phyloP scores from a whole-genome alignment of 2,797 vertebrate species.

The Eospalax fontanierii region DNA sequence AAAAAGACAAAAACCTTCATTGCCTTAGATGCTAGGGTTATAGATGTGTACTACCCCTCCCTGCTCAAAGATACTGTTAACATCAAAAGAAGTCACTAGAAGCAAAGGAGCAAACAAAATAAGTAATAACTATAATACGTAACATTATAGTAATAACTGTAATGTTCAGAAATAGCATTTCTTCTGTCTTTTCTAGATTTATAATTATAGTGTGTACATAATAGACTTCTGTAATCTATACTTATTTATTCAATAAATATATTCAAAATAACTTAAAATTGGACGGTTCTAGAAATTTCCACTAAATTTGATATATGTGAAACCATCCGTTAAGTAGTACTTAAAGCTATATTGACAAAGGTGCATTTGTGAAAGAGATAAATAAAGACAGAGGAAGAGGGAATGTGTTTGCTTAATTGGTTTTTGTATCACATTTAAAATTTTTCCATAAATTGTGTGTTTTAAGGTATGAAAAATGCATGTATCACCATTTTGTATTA shows the following conservation, averaged over 20 bases:
- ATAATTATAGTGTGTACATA: background rate
- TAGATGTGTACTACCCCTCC: background rate
- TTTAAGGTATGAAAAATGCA: slow-evolving; percentile 59
- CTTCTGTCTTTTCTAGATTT: background rate
- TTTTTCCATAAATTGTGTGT: slow-evolving; percentile 22
- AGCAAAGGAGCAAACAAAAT: slow-evolving; percentile 3
- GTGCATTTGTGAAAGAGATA: background rate
- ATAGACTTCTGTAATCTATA: slow-evolving; percentile 19
- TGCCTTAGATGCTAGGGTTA: background rate
- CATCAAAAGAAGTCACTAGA: slow-evolving; percentile 15
- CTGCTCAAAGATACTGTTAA: background rate
- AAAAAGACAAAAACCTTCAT: too few relatives aligned
- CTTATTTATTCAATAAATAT: slow-evolving; percentile 32
- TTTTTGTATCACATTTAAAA: slow-evolving; percentile 16
- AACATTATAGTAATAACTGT: slow-evolving; percentile 41
- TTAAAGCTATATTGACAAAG: slow-evolving; percentile 63
- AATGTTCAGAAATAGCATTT: slow-evolving; percentile 39
- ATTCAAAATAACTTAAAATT: slow-evolving; percentile 44
- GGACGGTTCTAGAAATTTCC: slow-evolving; percentile 27
- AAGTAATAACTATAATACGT: slow-evolving; percentile 41
- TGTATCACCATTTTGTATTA: slow-evolving; percentile 6
- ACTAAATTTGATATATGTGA: slow-evolving; percentile 19
- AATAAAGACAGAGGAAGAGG: background rate
- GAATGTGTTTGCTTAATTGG: background rate
- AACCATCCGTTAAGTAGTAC: background rate